Evolutionary conservation across 2,888 invertebrate species (phyloP).

Genomic region (Perithous albicinctus): DNA sequence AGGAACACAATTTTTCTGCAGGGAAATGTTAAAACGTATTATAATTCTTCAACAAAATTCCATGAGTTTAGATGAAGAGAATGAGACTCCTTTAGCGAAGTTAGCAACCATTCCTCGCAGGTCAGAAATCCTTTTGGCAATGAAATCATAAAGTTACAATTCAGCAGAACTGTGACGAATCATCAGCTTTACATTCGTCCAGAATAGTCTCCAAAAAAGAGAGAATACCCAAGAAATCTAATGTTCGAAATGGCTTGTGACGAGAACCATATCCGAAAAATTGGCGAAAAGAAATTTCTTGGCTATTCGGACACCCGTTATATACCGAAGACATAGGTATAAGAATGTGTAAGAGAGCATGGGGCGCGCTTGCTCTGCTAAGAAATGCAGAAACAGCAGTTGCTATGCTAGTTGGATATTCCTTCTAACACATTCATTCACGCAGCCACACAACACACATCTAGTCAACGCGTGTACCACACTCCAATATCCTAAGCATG

Average conservation of each 20-base stretch:
- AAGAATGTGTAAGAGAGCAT: constrained; percentile 68
- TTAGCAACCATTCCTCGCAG: not conserved
- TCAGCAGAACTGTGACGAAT: not conserved
- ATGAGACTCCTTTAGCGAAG: not conserved
- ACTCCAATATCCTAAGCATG: constrained; percentile 55
- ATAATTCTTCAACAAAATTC: not conserved
- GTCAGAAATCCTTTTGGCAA: not conserved
- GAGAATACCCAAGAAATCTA: not conserved
- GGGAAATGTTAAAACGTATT: too few relatives aligned
- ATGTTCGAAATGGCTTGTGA: not conserved
- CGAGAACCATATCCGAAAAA: not conserved
- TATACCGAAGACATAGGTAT: constrained; percentile 76
- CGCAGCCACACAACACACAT: constrained; percentile 54
- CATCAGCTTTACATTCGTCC: not conserved
- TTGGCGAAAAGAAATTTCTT: not conserved
- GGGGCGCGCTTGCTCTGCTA: constrained; percentile 78
- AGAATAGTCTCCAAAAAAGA: not conserved
- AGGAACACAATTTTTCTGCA: too few relatives aligned
- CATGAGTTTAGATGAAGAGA: not conserved
- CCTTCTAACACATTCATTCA: constrained; percentile 69
- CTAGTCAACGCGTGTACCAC: not conserved
- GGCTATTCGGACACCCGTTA: constrained; percentile 79
- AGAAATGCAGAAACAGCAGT: constrained; percentile 84
- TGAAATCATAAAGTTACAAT: not conserved
- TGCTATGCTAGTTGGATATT: constrained; percentile 83